These are phyloP conservation scores for Strix uralensis DNA, from an alignment of 2,113 vertebrate species.

Conservation along the genomic window DNA sequence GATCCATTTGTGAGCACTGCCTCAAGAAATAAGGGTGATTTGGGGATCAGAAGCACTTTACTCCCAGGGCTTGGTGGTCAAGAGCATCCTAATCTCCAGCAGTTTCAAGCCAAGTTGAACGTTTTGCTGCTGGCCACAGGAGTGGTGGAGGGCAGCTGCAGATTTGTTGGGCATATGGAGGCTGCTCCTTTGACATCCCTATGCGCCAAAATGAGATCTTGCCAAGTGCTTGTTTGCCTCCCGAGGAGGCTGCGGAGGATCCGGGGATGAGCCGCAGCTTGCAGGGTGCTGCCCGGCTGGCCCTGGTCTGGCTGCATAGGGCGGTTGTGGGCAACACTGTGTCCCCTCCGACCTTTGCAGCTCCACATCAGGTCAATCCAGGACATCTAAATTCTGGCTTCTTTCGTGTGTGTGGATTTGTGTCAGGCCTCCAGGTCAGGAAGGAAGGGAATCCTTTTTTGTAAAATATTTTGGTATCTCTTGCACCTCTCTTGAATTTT, in stretches of 20 bases:
- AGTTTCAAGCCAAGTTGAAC: neutral
- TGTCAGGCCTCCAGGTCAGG: neutral
- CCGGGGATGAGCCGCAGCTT: fast-evolving
- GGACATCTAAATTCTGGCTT: neutral
- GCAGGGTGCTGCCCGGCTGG: neutral
- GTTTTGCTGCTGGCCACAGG: neutral
- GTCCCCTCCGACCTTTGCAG: neutral
- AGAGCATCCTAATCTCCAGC: neutral
- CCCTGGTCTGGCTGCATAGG: neutral
- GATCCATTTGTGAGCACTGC: neutral
- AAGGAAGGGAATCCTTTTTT: neutral
- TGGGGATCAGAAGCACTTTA: neutral
- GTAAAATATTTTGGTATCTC: neutral
- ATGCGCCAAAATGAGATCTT: neutral
- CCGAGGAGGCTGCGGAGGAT: neutral
- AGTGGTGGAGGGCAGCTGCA: neutral
- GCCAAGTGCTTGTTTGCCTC: fast-evolving
- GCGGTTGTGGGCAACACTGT: fast-evolving
- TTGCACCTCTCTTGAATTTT: neutral
- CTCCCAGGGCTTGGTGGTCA: neutral
- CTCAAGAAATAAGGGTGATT: neutral
- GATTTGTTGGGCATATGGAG: neutral
- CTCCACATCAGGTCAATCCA: neutral
- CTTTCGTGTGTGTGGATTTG: neutral
- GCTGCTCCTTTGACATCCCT: neutral